Base-by-base conservation (phyloP, 2,888 invertebrate species). In the Helleia helle region DNA sequence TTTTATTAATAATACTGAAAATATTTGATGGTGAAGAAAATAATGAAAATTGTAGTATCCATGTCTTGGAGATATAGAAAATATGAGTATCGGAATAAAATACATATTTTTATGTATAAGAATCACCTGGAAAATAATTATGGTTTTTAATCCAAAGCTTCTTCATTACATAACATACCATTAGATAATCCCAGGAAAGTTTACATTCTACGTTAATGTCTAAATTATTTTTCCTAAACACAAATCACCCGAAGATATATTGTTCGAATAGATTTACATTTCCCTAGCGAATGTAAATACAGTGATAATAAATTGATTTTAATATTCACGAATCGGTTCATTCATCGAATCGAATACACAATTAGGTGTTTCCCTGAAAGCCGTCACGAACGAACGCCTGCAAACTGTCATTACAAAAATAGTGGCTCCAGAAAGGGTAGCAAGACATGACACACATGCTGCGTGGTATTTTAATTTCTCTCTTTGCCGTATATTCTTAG, bases 351-450 rank as follows among this genome's bases (percentile, higher is more conserved):
- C 41, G 44, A 48, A 55, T 59, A 64, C 64, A 68, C 70, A 75
- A 76, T 76, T 76, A 75, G 76, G 75, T 73, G 67, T 71, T 77
- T 59, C 75, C 74, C 68, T 67, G 71, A 71, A 74, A 46, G 50
- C 47, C 40, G 46, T 48, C 47, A 24, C 47, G 50, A 41, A 42
- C 52, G 54, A 56, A 77, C 80, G 80, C 80, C 79, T 83, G 83
- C 72, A 52, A 65, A 74, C 74, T 76, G 80, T 83, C 83, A 80
- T 71, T 80, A 80, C 74, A 68, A 74, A 83, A 83, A 81, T 81
- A 81, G 79, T 77, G 76, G 73, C 63, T 69, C 62, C 74, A 70
- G 79, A 81, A 83, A 83, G 81, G 81, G 81, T 81, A 76, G 74
- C 61, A 63, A 65, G 80, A 81, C 73, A 68, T 46, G 65, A 62